phyloP scores from a whole-genome alignment of 1,140 invertebrate species.

The Drosophila pandora region DNA sequence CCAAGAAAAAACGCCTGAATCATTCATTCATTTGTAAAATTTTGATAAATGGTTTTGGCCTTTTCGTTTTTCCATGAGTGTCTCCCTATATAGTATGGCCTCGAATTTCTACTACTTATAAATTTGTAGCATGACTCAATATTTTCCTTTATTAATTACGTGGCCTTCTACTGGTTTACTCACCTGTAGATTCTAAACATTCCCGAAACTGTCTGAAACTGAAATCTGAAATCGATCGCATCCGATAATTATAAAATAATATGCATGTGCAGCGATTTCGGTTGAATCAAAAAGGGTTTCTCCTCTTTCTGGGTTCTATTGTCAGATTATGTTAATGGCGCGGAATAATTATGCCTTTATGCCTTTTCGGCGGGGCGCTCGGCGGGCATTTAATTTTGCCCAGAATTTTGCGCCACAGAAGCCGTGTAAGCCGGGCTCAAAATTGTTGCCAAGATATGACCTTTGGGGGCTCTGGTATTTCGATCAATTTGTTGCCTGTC shows the following conservation, averaged over 20 bases:
- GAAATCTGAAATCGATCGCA: conserved; percentile 26
- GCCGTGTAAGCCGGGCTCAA: conserved; percentile 58
- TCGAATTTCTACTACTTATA: conserved; percentile 54
- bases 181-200: conserved; percentile 30
- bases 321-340: conserved; percentile 75
- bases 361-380: conserved; percentile 23
- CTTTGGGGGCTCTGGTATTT: conserved; percentile 64
- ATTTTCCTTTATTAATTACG: conserved; percentile 35
- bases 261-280: conserved; percentile 42
- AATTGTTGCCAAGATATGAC: conserved; percentile 64
- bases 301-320: conserved; percentile 37
- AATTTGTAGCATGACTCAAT: conserved; percentile 42
- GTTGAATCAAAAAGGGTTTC: conserved; percentile 7
- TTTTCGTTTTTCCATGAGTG: conserved; percentile 10
- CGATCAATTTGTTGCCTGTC: conserved; percentile 78
- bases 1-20: conserved; percentile 58
- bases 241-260: conserved; percentile 49
- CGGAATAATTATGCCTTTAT: conserved; percentile 74
- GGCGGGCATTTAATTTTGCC: conserved; percentile 31
- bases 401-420: conserved; percentile 51
- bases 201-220: conserved; percentile 2
- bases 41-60: conserved; percentile 71
- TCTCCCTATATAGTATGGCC: conserved; percentile 45
- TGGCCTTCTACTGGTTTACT: conserved; percentile 37
- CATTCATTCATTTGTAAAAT: conserved; percentile 79